Conservation (phyloP, 1,140 invertebrate genomes). For the Diprion similis region DNA sequence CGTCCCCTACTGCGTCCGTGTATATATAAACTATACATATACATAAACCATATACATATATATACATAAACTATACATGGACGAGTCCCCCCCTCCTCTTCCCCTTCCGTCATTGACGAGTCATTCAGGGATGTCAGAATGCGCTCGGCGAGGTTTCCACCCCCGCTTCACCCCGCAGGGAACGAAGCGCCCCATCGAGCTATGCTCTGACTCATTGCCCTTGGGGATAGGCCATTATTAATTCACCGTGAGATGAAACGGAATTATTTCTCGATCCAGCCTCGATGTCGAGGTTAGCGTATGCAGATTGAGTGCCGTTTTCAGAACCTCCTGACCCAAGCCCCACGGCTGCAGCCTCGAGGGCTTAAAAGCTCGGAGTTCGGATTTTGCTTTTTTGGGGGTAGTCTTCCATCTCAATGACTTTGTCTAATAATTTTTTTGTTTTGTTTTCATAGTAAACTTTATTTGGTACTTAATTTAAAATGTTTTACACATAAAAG, state of each 20-base stretch:
- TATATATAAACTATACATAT: too few species aligned
- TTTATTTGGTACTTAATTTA: too few species aligned
- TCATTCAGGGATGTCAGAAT: slow-evolving; percentile 12
- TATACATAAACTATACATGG: too few species aligned
- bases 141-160: neutral
- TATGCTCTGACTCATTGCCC: slow-evolving; percentile 14
- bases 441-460: too few species aligned
- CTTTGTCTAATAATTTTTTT: too few species aligned
- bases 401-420: too few species aligned
- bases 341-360: neutral
- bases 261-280: slow-evolving; percentile 36
- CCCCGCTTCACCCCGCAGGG: slow-evolving; percentile 9
- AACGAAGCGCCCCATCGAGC: neutral
- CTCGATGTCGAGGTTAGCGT: neutral
- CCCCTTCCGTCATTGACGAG: slow-evolving; percentile 13
- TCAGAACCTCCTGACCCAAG: neutral
- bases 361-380: too few species aligned
- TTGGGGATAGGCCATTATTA: slow-evolving; percentile 38
- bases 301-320: slow-evolving; percentile 2
- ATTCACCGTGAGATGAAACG: slow-evolving; percentile 37
- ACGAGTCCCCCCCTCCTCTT: neutral
- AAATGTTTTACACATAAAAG: too few species aligned
- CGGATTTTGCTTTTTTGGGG: too few species aligned
- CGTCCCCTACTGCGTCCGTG: too few species aligned
- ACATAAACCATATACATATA: too few species aligned